Base-by-base conservation (phyloP, 2,888 invertebrate species). In the Apotomis turbidana region DNA sequence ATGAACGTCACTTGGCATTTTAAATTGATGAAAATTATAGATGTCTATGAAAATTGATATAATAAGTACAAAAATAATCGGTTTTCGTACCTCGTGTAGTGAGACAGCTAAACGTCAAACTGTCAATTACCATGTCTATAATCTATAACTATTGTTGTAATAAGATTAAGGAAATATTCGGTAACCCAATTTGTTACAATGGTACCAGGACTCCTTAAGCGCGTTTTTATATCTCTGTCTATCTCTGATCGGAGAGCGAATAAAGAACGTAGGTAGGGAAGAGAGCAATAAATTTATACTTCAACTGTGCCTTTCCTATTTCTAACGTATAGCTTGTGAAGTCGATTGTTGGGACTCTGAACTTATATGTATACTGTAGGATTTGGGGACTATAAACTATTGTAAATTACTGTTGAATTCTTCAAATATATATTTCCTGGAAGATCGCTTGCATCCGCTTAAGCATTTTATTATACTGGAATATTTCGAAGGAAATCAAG, bases 291-390 rank as follows among this genome's bases (percentile, higher is more conserved):
- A 92, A 89, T 93, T 93, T 89, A 93, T 92, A 93, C 92, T 93
- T 93, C 93, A 82, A 93, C 93, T 93, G 93, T 93, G 93, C 93
- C 93, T 93, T 93, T 92, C 90, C 93, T 93, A 92, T 93, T 90
- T 93, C 93, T 93, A 92, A 93, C 83, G 86, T 90, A 88, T 89
- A 92, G 90, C 90, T 89, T 89, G 89, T 89, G 90, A 84, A 87
- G 84, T 87, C 85, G 80, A 85, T 86, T 85, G 87, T 89, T 83
- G 78, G 85, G 88, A 86, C 82, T 89, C 85, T 84, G 84, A 86
- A 85, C 85, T 87, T 86, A 83, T 83, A 85, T 87, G 87, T 93
- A 90, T 90, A 91, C 86, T 86, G 84, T 90, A 89, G 86, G 77
- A 79, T 81, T 86, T 85, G 81, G 80, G 86, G 80, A 79, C 61